Conservation (phyloP, 1,140 invertebrate species). For the Drosophila nasuta region DNA sequence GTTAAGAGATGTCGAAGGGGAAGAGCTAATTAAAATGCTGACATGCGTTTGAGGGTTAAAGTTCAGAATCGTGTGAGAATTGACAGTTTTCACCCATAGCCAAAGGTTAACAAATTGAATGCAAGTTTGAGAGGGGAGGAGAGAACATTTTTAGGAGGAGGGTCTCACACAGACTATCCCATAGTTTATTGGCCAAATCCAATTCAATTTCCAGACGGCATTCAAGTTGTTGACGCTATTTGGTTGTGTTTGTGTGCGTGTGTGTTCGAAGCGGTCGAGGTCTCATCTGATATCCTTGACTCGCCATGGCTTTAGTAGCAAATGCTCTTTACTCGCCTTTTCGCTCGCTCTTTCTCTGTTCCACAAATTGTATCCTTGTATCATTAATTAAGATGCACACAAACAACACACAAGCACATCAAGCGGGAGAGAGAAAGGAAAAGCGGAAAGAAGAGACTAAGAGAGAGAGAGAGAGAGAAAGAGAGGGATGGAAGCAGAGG, state of each 20-base stretch:
- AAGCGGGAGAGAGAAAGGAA: neutral
- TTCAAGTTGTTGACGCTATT: slow-evolving; percentile 39
- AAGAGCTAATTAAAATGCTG: slow-evolving; percentile 47
- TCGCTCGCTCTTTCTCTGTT: neutral
- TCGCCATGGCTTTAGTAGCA: slow-evolving; percentile 10
- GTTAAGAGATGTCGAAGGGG: neutral
- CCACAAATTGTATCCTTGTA: slow-evolving; percentile 47
- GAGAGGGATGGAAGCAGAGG: neutral
- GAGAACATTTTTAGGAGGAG: neutral
- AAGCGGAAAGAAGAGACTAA: neutral
- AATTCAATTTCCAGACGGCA: slow-evolving; percentile 33
- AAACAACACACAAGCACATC: neutral
- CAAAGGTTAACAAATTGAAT: slow-evolving; percentile 29
- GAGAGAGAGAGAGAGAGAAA: neutral
- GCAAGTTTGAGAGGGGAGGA: neutral
- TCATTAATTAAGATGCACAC: slow-evolving; percentile 59
- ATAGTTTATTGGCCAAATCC: slow-evolving; percentile 16
- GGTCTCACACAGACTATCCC: neutral
- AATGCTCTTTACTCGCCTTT: slow-evolving; percentile 3
- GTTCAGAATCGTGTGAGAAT: slow-evolving; percentile 43
- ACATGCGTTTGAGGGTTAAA: slow-evolving; percentile 26
- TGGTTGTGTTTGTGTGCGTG: slow-evolving; percentile 19
- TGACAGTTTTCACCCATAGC: slow-evolving; percentile 31
- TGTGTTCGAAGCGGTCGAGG: slow-evolving; percentile 23
- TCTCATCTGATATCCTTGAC: slow-evolving; percentile 41